A percentile compares a stretch with the other conserved stretches of the same genome.
phyloP scores from a whole-genome alignment of 2,888 invertebrate genomes.

The Biston betularia region DNA sequence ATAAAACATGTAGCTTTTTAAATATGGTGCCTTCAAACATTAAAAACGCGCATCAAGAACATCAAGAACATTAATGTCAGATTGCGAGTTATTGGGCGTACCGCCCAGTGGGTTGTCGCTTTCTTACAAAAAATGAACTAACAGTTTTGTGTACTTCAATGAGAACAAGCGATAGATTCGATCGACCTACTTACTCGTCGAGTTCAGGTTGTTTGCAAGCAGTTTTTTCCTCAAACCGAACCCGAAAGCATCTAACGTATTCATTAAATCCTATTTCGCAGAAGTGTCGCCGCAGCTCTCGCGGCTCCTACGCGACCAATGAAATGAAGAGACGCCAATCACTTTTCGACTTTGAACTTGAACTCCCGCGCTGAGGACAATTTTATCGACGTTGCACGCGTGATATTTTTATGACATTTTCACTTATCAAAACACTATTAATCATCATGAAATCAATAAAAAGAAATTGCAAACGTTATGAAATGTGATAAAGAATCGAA shows the following conservation, averaged over 20 bases:
- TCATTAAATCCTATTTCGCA: constrained; percentile 37
- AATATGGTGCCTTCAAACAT: too few species aligned
- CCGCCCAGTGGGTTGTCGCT: too few species aligned
- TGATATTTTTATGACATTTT: constrained; percentile 18
- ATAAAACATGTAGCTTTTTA: too few species aligned
- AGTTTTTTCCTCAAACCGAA: constrained; percentile 39
- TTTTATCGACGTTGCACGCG: constrained; percentile 20
- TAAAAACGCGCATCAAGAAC: too few species aligned
- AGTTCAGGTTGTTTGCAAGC: constrained; percentile 22
- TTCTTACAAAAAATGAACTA: too few species aligned
- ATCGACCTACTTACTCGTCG: constrained; percentile 28
- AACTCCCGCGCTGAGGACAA: constrained; percentile 21
- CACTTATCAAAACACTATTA: constrained; percentile 29
- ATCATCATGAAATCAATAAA: constrained; percentile 24
- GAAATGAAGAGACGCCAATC: constrained; percentile 27
- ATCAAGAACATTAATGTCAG: too few species aligned
- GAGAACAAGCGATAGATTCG: neutral
- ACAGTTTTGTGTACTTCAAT: too few species aligned
- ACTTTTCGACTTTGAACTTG: constrained; percentile 41
- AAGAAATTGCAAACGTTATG: constrained; percentile 10
- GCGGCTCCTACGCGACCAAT: constrained; percentile 36
- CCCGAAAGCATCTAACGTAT: constrained; percentile 29
- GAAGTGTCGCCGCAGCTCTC: constrained; percentile 22
- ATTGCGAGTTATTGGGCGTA: too few species aligned
- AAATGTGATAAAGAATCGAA: constrained; percentile 12